Evolutionary conservation across 2,888 invertebrate genomes (phyloP).

Genomic region (Lissocephala sabroskyi): DNA sequence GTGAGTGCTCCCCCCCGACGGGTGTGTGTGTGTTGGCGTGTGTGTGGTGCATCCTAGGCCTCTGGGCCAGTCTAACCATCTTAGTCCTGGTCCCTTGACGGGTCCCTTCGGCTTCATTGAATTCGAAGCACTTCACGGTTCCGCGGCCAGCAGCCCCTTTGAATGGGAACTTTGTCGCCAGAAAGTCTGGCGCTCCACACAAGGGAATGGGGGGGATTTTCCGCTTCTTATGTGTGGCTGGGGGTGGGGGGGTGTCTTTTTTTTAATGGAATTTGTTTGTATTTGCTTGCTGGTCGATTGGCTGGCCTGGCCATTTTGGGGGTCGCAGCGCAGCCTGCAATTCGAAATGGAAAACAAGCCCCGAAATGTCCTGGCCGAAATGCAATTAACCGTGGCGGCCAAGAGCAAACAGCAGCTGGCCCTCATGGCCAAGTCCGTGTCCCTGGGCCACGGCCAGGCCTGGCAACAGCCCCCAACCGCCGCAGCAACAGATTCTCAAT

Average conservation of each 20-base stretch:
- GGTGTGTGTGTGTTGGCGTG: slow-evolving; percentile 9
- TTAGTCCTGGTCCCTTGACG: too few relatives aligned
- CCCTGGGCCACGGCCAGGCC: slow-evolving; percentile 38
- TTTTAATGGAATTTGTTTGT: slow-evolving; percentile 50
- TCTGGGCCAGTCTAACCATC: too few relatives aligned
- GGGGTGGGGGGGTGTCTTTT: slow-evolving; percentile 51
- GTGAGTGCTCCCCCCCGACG: slow-evolving; percentile 8
- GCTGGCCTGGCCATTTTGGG: slow-evolving; percentile 30
- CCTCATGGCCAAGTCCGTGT: slow-evolving; percentile 34
- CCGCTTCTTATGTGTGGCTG: slow-evolving; percentile 37
- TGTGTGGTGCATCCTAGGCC: slow-evolving; percentile 6
- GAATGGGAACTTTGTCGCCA: slow-evolving; percentile 51
- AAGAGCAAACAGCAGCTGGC: slow-evolving; percentile 5
- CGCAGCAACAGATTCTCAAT: too few relatives aligned
- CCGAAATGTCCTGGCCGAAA: neutral
- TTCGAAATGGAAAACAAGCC: slow-evolving; percentile 21
- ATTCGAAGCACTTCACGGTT: slow-evolving; percentile 44
- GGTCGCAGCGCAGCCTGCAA: slow-evolving; percentile 50
- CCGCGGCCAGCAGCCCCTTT: slow-evolving; percentile 13
- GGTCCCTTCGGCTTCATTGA: slow-evolving; percentile 46
- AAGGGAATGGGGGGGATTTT: too few relatives aligned
- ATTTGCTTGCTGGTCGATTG: slow-evolving; percentile 35
- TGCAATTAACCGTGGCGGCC: too few relatives aligned
- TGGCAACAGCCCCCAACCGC: slow-evolving; percentile 11
- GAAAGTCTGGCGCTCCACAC: slow-evolving; percentile 48